A percentile compares a stretch with the other conserved stretches of the same genome.
Conservation (phyloP, 2,888 invertebrate species). For the Alviniconcha strummeri region DNA sequence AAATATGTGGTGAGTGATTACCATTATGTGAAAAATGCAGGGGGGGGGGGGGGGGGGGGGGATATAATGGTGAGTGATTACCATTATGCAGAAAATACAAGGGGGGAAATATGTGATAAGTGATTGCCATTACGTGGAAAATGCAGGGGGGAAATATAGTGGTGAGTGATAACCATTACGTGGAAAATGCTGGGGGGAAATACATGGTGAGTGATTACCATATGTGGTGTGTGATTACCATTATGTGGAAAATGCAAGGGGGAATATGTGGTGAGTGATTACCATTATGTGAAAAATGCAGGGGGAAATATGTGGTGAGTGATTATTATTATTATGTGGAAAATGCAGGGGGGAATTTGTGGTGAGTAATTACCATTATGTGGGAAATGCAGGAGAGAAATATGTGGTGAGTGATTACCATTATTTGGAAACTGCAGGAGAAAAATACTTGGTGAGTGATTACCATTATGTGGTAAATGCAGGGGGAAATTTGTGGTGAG, state of each 20-base stretch:
- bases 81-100: conserved; percentile 69
- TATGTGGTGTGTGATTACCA: conserved; percentile 81
- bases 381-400: too few relatives aligned
- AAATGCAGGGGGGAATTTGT: too few relatives aligned
- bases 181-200: too few relatives aligned
- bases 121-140: too few relatives aligned
- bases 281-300: conserved; percentile 73
- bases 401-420: conserved; percentile 83
- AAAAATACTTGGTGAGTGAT: conserved; percentile 86
- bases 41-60: conserved; percentile 82
- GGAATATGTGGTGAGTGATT: conserved; percentile 84
- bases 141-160: too few relatives aligned
- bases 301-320: conserved; percentile 90
- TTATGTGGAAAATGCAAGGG: conserved; percentile 79
- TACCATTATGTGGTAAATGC: conserved; percentile 69
- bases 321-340: conserved; percentile 72
- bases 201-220: conserved; percentile 83
- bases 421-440: conserved; percentile 79
- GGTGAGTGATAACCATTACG: too few relatives aligned
- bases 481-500: too few relatives aligned
- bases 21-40: conserved; percentile 76
- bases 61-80: conserved; percentile 83
- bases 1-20: conserved; percentile 84
- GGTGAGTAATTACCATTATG: too few relatives aligned
- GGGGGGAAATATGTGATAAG: too few relatives aligned